These are phyloP conservation scores for Drosophila tropicalis DNA, from an alignment of 1,140 invertebrate species.

Conservation along the genomic window DNA sequence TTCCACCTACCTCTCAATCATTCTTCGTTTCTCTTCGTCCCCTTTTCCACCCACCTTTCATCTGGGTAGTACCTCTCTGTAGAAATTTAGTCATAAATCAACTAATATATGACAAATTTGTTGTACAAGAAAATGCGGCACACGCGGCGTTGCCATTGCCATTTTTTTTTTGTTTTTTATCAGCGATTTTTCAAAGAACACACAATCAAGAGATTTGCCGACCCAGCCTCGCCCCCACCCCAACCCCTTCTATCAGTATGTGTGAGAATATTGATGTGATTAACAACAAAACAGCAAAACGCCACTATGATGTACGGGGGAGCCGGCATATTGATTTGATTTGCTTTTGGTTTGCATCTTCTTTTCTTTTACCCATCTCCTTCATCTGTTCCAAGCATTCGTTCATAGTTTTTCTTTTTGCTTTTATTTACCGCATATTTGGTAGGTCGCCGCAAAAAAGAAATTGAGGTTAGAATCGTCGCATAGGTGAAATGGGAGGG, in stretches of 20 bases:
- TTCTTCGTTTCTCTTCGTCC: background rate
- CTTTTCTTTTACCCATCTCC: slow-evolving; percentile 8
- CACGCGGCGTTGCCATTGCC: slow-evolving; percentile 40
- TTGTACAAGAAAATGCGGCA: slow-evolving; percentile 32
- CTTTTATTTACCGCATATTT: slow-evolving; percentile 57
- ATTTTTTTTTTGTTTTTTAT: slow-evolving; percentile 22
- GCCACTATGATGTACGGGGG: slow-evolving; percentile 13
- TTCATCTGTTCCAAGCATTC: no score
- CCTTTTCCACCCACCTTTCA: background rate
- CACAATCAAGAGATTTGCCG: background rate
- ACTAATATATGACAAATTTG: slow-evolving; percentile 45
- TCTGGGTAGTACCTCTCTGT: background rate
- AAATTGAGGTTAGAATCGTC: slow-evolving; percentile 43
- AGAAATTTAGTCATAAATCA: slow-evolving; percentile 43
- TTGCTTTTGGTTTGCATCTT: slow-evolving; percentile 28
- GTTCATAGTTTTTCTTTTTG: slow-evolving; percentile 30
- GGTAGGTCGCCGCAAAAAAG: slow-evolving; percentile 33
- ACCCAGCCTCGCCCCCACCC: background rate
- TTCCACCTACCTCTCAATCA: no score
- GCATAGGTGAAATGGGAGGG: slow-evolving; percentile 14
- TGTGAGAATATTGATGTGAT: slow-evolving; percentile 30
- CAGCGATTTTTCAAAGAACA: slow-evolving; percentile 29
- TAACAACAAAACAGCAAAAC: slow-evolving; percentile 28
- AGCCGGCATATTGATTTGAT: slow-evolving; percentile 30
- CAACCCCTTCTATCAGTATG: background rate